Percentiles rank a stretch among this genome's conserved stretches.
Evolutionary conservation across 2,888 invertebrate species (phyloP).

Genomic region (Callimorpha dominula): DNA sequence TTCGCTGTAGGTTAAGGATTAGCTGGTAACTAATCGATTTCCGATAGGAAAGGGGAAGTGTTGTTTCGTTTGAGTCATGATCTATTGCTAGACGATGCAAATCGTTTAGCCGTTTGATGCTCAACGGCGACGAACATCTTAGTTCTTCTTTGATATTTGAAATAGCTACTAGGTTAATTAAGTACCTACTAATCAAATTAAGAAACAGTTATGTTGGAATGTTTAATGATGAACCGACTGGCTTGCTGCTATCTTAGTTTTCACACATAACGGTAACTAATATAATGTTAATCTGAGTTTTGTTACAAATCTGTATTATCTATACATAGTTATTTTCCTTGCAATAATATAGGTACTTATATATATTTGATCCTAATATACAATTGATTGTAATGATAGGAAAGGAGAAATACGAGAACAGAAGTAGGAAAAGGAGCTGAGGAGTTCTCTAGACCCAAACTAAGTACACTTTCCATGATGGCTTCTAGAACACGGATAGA

Average conservation of each 20-base stretch:
- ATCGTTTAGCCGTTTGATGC: slow-evolving; percentile 35
- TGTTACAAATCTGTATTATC: background rate
- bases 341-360: no score
- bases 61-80: slow-evolving; percentile 63
- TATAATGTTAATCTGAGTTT: background rate
- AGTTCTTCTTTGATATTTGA: slow-evolving; percentile 43
- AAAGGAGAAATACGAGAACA: no score
- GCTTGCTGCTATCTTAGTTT: background rate
- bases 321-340: no score
- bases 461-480: no score
- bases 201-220: slow-evolving; percentile 9
- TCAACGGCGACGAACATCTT: slow-evolving; percentile 34
- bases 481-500: no score
- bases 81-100: slow-evolving; percentile 52
- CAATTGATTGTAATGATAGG: no score
- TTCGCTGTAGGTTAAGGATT: slow-evolving; percentile 86
- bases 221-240: background rate
- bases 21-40: slow-evolving; percentile 81
- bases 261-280: no score
- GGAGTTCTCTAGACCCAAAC: no score
- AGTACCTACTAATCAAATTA: slow-evolving; percentile 21
- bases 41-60: slow-evolving; percentile 75
- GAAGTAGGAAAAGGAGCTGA: no score
- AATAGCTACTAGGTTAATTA: slow-evolving; percentile 34
- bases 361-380: no score